Base-by-base conservation (phyloP, 2,113 vertebrate species). In the Epinephelus lanceolatus region DNA sequence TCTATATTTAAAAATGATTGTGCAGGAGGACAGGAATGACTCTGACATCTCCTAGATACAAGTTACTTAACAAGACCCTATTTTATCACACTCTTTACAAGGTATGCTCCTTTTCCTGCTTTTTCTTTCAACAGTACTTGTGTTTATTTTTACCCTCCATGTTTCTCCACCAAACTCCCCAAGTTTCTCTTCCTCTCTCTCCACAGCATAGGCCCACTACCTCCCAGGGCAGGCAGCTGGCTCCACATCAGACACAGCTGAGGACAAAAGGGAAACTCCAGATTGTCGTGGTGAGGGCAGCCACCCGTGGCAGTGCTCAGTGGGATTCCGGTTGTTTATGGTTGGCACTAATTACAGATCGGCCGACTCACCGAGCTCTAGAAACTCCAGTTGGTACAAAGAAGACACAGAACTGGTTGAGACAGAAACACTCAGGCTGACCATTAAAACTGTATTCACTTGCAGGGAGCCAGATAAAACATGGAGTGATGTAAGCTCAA, bases 281-380 rank as follows among this genome's bases (percentile, higher is more conserved):
- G 83, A 90, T 86, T 90, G 90, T 90, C 72, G 55, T 52, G 86
- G 91, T 81, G 74, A 91, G 81, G 72, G 81, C 87, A 91, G 86
- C 86, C 89, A 88, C 79, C 88, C 93, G 2, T 92, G 85, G 85
- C 89, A 81, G 72, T 49, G 76, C 86, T 83, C 85, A 37, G 80
- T 47, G 80, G 85, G 83, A 78, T 83, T 73, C 71, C 5, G 47
- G 65, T 78, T 91, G 90, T 91, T 94, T 91, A 91, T 89, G 83
- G 89, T 81, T 80, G 82, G 74, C 80, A 71, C 89, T 90, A 93
- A 94, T 94, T 90, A 91, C 80, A 91, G 83, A 87, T 84, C 56
- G 62, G 80, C 81, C 76, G 55, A 88, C 81, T 70, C 47, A 67
- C 83, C 69, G 6, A 73, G 81, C 71, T 65, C 21, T 47, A 85